These are phyloP conservation scores for Thumatha senex DNA, from an alignment of 2,888 invertebrate species.

Conservation along the genomic window DNA sequence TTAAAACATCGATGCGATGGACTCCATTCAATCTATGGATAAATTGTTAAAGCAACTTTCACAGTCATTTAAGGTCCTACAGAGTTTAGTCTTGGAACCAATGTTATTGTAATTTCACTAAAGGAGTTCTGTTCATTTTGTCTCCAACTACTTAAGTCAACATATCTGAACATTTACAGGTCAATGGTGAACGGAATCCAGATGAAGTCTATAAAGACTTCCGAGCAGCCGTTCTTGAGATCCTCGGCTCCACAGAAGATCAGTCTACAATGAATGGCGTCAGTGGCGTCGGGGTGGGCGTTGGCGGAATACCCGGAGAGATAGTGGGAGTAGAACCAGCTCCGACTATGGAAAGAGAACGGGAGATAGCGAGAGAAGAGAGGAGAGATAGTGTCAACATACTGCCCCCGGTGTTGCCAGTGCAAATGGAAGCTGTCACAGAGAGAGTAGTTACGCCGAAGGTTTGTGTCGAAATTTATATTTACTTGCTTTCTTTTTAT, in stretches of 20 bases:
- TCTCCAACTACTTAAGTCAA: too few relatives aligned
- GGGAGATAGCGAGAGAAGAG: constrained; percentile 24
- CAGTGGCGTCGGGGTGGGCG: constrained; percentile 82
- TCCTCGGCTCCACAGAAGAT: constrained; percentile 88
- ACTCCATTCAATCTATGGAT: too few relatives aligned
- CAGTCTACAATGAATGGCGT: constrained; percentile 85
- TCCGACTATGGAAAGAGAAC: constrained; percentile 48
- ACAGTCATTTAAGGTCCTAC: too few relatives aligned
- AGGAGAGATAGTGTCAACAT: constrained; percentile 13
- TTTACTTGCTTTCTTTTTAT: neutral
- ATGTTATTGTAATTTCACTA: too few relatives aligned
- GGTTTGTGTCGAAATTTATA: constrained; percentile 40
- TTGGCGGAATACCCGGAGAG: constrained; percentile 85
- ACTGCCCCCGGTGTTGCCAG: constrained; percentile 27
- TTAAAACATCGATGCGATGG: too few relatives aligned
- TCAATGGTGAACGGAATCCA: constrained; percentile 94
- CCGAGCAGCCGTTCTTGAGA: constrained; percentile 89
- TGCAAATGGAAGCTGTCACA: constrained; percentile 32
- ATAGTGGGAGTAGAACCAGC: constrained; percentile 85
- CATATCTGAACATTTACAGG: constrained; percentile 70
- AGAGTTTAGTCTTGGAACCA: too few relatives aligned
- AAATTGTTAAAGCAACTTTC: too few relatives aligned
- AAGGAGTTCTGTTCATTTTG: too few relatives aligned
- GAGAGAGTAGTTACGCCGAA: constrained; percentile 54
- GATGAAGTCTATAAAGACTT: constrained; percentile 94